Conservation (phyloP, 2,113 vertebrate genomes). For the Noturus placidus region DNA sequence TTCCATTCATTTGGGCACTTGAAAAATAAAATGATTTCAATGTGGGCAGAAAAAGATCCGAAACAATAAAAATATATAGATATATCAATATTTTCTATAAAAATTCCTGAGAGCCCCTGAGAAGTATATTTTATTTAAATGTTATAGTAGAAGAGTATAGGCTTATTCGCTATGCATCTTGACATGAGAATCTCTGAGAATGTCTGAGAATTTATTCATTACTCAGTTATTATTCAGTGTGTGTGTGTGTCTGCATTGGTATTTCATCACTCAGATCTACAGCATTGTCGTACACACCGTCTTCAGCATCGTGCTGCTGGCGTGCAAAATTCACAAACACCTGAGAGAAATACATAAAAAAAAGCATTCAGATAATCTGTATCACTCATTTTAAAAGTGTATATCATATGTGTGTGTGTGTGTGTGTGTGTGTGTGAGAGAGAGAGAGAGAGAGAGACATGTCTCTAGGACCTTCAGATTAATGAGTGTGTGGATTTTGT, state of each 20-base stretch:
- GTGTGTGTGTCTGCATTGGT: conserved; percentile 13
- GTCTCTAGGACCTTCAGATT: conserved; percentile 40
- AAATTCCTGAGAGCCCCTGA: conserved; percentile 22
- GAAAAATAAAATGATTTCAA: not conserved
- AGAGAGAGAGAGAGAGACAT: not conserved
- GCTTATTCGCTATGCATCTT: not conserved
- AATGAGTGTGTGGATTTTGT: conserved; percentile 19
- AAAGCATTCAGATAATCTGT: not conserved
- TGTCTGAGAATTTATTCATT: not conserved
- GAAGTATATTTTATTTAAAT: not conserved
- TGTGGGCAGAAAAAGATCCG: not conserved
- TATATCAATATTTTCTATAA: not conserved
- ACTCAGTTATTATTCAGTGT: not conserved
- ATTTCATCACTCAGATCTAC: conserved; percentile 51
- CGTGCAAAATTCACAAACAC: conserved; percentile 59
- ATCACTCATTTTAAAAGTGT: not conserved
- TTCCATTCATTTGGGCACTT: not conserved
- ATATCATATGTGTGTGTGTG: not conserved
- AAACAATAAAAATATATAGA: not conserved
- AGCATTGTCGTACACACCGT: conserved; percentile 32
- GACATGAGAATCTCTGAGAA: too few species aligned
- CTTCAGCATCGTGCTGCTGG: conserved; percentile 53
- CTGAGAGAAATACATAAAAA: conserved; percentile 29
- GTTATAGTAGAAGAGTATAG: not conserved
- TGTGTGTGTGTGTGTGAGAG: not conserved